phyloP scores from a whole-genome alignment of 2,113 vertebrate species.

The Climacteris rufus region DNA sequence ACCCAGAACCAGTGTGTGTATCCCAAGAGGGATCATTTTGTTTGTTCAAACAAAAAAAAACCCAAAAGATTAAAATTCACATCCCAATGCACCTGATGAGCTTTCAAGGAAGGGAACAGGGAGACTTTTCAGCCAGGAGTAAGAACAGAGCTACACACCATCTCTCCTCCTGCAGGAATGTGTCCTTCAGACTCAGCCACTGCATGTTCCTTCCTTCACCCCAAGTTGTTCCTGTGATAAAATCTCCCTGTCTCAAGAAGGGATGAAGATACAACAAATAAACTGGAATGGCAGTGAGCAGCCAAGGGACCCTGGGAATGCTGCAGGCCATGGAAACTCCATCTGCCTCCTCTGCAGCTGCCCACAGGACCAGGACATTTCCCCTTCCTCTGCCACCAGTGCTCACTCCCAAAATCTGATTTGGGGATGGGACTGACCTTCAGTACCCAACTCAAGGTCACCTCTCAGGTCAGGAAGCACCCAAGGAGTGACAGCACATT shows the following conservation, averaged over 20 bases:
- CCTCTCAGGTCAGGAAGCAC: neutral
- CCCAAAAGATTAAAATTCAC: neutral
- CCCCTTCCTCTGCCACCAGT: neutral
- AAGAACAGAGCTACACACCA: neutral
- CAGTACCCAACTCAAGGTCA: neutral
- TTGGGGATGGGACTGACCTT: neutral
- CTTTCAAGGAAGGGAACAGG: neutral
- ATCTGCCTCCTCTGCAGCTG: neutral
- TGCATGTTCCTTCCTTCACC: neutral
- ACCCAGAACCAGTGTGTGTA: neutral
- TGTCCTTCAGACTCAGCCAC: neutral
- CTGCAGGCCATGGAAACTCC: neutral
- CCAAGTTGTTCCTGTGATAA: too few relatives aligned
- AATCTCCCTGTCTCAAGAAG: neutral
- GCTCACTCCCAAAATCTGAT: neutral
- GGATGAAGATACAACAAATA: neutral
- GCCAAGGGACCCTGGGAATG: neutral
- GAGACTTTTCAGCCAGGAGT: neutral
- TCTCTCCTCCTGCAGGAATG: neutral
- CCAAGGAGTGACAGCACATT: rapidly evolving
- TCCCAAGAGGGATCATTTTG: neutral
- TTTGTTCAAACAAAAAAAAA: neutral
- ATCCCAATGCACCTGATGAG: neutral
- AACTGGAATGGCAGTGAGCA: neutral
- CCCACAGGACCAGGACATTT: neutral